Base-by-base conservation (phyloP, 2,888 invertebrate genomes). In the Allygus modestus region DNA sequence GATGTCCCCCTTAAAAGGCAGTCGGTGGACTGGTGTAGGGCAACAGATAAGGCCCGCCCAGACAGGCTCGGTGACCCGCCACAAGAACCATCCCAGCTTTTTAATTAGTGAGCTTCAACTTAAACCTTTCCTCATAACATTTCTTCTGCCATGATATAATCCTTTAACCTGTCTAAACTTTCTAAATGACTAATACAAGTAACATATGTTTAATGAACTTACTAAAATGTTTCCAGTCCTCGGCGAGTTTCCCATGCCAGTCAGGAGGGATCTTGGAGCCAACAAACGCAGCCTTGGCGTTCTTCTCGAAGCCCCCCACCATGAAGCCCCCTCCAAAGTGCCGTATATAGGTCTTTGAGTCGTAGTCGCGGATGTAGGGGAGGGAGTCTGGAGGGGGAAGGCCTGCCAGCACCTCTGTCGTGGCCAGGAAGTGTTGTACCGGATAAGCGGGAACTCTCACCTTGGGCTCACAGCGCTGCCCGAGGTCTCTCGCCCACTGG, bases 381-480 rank as follows among this genome's bases (percentile, higher is more conserved):
- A 93, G 87, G 86, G 89, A 88, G 69, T 89, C 89, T 86, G 90
- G 89, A 87, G 87, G 85, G 69, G 88, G 33, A n/a, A 86, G 84
- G 20, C 85, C 87, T 7, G 81, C 88, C 81, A 90, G 87, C 28
- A 92, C 91, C 85, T 92, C 91, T 15, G 94, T 93, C 11, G 93
- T 92, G 2, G 94, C 92, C 89, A 94, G 94, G 89, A 93, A 94
- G 90, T 95, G 94, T 89, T 94, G 94, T 61, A 94, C 94, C 28
- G 95, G 93, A 89, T 94, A 94, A 0, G 94, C 93, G 17, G 95
- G 95, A 71, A 95, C 94, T 88, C 93, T 91, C 0, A 95, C 94
- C 87, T 92, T 92, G 33, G 93, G 92, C 69, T 89, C 89, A 87
- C 93, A 93, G 85, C 90, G 89, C 85, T 93, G 89, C 15, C 94